Evolutionary conservation across 2,797 vertebrate genomes (phyloP).

Genomic region (Gadopsis bispinosus): DNA sequence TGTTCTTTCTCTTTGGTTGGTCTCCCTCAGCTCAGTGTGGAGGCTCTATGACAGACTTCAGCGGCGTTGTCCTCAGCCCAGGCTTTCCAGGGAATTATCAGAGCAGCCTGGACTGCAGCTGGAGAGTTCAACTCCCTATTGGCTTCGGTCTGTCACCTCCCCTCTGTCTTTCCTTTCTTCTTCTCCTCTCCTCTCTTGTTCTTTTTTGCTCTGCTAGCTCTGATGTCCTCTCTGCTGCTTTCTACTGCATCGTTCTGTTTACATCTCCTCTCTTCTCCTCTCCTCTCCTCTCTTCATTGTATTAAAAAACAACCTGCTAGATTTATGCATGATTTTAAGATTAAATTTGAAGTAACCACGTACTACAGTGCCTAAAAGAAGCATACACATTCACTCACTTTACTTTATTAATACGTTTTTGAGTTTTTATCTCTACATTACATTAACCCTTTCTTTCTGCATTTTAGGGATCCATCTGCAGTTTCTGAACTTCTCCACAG

Average conservation of each 20-base stretch:
- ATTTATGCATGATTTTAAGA: conserved; percentile 10
- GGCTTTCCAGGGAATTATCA: conserved; percentile 98
- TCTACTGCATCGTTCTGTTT: neutral
- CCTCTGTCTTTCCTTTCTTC: conserved; percentile 6
- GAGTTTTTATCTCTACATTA: neutral
- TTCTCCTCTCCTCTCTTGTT: neutral
- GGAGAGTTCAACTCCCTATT: conserved; percentile 93
- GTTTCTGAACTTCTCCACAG: conserved; percentile 97
- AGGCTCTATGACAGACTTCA: conserved; percentile 92
- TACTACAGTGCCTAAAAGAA: neutral
- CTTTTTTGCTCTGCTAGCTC: conserved; percentile 8
- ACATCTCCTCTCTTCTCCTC: neutral
- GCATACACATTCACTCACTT: neutral
- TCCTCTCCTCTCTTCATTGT: neutral
- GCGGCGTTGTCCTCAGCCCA: conserved; percentile 95
- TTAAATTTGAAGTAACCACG: neutral
- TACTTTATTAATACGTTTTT: conserved; percentile 13
- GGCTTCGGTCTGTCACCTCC: conserved; percentile 90
- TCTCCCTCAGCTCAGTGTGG: conserved; percentile 92
- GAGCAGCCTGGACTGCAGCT: conserved; percentile 96
- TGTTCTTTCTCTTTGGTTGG: conserved; percentile 74
- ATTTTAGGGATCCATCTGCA: conserved; percentile 94
- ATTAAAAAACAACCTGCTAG: neutral
- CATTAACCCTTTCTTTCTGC: conserved; percentile 31
- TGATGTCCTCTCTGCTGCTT: conserved; percentile 16